Base-by-base conservation (phyloP, 23 tunicate species). In the Corella eumyota region DNA sequence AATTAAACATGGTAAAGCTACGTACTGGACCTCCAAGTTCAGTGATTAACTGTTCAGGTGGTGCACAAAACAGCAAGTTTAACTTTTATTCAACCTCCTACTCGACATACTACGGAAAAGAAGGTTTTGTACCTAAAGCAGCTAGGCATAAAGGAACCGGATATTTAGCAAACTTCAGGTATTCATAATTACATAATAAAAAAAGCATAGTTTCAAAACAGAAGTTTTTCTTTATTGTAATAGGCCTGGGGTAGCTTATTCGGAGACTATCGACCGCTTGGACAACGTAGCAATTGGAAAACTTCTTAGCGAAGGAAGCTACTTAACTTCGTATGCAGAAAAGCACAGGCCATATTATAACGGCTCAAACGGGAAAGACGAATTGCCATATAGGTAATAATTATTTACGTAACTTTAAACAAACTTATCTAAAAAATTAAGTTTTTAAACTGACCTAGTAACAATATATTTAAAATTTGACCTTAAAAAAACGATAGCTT, bases 101-200 rank as follows among this genome's bases (percentile, higher is more conserved):
- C 64, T 64, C 75, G 32, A 30, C 72, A 38, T 37, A 64, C 27
- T 65, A 75, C 56, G 94, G 82, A 9, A 62, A 60, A 32, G 73
- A 84, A 33, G 68, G 64, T 3, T 84, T 84, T 56, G 15, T 31
- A 3, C 77, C 83, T 2, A 34, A 56, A 55, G 30, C 60, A 3
- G 63, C 58, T 15, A 75, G 70, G 32, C 77, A 64, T 24, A 24
- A 30, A 20, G 94, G 94, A 32, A 84, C 94, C 7, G 94, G 94
- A n/a, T 84, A 84, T 48, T 25, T 69, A 1, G 72, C 94, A 4
- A 84, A 75, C 58, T 84, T 69, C 62, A 68, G 94, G 94, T 75
- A 61, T 59, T 65, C 13, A 5, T 60, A 23, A 9, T 13, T 53
- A n/a, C n/a, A n/a, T n/a, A n/a, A n/a, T n/a, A n/a, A n/a, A n/a